phyloP scores from a whole-genome alignment of 2,113 vertebrate species.

The Candoia aspera region DNA sequence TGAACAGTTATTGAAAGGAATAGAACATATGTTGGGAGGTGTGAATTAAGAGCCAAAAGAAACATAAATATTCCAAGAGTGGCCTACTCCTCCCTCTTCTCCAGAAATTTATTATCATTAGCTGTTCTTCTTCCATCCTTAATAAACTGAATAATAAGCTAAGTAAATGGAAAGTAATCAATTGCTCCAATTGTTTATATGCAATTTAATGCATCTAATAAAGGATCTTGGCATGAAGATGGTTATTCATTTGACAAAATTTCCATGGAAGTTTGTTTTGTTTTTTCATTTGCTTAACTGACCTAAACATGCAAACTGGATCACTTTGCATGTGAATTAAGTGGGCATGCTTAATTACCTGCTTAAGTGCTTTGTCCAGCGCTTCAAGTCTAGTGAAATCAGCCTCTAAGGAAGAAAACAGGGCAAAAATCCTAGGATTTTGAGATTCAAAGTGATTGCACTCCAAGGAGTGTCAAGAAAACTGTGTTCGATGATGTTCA shows the following conservation, averaged over 20 bases:
- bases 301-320: neutral
- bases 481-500: neutral
- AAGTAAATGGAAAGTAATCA: constrained; percentile 16
- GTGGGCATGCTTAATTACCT: neutral
- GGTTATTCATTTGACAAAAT: constrained; percentile 1
- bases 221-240: neutral
- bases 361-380: neutral
- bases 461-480: neutral
- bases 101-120: constrained; percentile 1
- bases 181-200: constrained; percentile 9
- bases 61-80: constrained; percentile 21
- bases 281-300: neutral
- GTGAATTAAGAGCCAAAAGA: constrained; percentile 29
- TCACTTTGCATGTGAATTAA: neutral
- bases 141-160: neutral
- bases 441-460: neutral
- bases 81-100: neutral
- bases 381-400: neutral
- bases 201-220: constrained; percentile 13
- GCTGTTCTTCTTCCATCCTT: constrained; percentile 6
- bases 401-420: constrained; percentile 8
- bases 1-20: constrained; percentile 7
- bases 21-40: neutral
- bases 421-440: neutral
- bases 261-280: neutral